Conservation (phyloP, 2,113 vertebrate genomes). For the Otocyon megalotis region DNA sequence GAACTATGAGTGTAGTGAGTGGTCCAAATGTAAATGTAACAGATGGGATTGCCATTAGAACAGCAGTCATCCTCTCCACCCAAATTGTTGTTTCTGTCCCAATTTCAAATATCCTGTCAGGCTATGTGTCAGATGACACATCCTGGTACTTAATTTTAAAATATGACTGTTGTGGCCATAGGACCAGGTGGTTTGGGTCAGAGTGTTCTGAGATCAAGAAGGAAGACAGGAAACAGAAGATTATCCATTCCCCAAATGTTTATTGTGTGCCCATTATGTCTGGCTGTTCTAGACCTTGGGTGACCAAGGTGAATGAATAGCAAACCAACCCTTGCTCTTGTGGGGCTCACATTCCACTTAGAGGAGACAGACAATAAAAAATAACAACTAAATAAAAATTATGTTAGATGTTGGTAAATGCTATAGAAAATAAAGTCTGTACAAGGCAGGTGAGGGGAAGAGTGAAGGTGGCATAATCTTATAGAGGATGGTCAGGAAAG, state of each 20-base stretch:
- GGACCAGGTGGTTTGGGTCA: neutral
- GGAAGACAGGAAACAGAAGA: neutral
- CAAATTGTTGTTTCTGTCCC: constrained; percentile 43
- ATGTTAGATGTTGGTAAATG: neutral
- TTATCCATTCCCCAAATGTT: neutral
- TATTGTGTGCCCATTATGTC: neutral
- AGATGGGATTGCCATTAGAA: constrained; percentile 60
- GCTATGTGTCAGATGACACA: neutral
- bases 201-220: neutral
- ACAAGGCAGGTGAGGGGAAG: neutral
- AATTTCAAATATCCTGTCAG: constrained; percentile 37
- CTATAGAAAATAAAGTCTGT: neutral
- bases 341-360: neutral
- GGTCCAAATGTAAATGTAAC: constrained; percentile 30
- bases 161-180: neutral
- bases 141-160: neutral
- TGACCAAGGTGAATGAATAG: neutral
- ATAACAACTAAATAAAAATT: neutral
- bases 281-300: neutral
- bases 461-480: neutral
- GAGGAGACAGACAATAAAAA: neutral
- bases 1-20: neutral
- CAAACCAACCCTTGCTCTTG: neutral
- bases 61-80: neutral
- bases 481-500: neutral